Evolutionary conservation across 1,140 invertebrate species (phyloP).

Genomic region (Stenopsyche tienmushanensis): DNA sequence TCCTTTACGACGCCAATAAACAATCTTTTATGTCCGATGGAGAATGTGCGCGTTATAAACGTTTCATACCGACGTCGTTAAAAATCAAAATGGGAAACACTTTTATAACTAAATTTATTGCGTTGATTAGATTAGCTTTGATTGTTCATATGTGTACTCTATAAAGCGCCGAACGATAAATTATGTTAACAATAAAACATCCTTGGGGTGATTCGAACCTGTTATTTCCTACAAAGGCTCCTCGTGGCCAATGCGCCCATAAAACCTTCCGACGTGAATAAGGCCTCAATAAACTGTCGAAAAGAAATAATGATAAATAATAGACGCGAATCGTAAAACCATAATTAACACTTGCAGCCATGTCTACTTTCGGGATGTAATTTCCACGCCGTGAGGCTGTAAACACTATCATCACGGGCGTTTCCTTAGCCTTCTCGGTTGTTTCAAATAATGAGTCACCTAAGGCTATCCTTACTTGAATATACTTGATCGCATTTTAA

Average conservation of each 20-base stretch:
- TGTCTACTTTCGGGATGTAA: too few species aligned
- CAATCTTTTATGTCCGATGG: constrained; percentile 8
- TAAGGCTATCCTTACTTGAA: too few species aligned
- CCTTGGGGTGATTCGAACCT: background rate
- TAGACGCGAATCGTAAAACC: constrained; percentile 18
- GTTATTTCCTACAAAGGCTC: background rate
- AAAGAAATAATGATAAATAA: constrained; percentile 18
- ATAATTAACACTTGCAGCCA: constrained; percentile 10
- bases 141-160: constrained; percentile 25
- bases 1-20: constrained; percentile 14
- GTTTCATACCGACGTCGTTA: constrained; percentile 2
- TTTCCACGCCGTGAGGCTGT: too few species aligned
- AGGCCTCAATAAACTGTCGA: constrained; percentile 2
- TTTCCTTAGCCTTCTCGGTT: too few species aligned
- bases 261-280: constrained; percentile 22
- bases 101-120: constrained; percentile 29
- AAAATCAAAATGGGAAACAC: constrained; percentile 24
- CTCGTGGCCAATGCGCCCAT: background rate
- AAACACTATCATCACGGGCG: too few species aligned
- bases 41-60: constrained; percentile 1
- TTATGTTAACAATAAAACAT: constrained; percentile 23
- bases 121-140: constrained; percentile 33
- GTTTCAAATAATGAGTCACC: too few species aligned
- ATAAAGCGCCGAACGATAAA: constrained; percentile 19
- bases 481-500: too few species aligned